Evolutionary conservation across 2,797 vertebrate species (phyloP).

Genomic region (Enteromius viviparus): DNA sequence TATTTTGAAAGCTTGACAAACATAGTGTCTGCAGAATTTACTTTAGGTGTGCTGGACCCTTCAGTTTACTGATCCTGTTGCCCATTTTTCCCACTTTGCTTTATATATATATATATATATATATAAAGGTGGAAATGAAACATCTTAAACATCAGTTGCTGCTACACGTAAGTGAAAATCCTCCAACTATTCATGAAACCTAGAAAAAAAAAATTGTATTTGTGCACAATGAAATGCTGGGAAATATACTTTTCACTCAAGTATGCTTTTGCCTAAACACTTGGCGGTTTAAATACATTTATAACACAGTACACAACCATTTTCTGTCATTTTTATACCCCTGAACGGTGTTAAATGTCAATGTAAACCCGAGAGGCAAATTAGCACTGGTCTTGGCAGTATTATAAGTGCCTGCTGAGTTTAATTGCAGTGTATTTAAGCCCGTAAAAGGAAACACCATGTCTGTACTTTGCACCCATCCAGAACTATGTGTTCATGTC

Average conservation of each 20-base stretch:
- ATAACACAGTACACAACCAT: not conserved
- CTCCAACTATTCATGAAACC: not conserved
- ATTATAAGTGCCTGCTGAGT: conserved; percentile 9
- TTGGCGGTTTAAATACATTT: not conserved
- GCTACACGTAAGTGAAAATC: too few species aligned
- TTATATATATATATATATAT: not conserved
- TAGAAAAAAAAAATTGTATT: too few species aligned
- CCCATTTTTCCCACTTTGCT: not conserved
- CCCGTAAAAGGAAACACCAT: not conserved
- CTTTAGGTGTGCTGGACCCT: not conserved
- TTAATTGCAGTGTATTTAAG: conserved; percentile 33
- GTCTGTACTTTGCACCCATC: not conserved
- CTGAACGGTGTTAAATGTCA: conserved; percentile 25
- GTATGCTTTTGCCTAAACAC: conserved; percentile 3
- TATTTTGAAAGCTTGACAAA: not conserved
- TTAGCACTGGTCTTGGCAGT: conserved; percentile 10
- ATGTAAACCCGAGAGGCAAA: conserved; percentile 7
- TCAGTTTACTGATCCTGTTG: not conserved
- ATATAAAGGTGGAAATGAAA: not conserved
- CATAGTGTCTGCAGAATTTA: too few species aligned
- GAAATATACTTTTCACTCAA: not conserved
- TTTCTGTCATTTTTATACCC: conserved; percentile 16
- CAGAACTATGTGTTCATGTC: not conserved
- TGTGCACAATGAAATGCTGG: not conserved
- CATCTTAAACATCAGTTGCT: not conserved